phyloP scores from a whole-genome alignment of 2,113 vertebrate genomes.

The Falcunculus frontatus region DNA sequence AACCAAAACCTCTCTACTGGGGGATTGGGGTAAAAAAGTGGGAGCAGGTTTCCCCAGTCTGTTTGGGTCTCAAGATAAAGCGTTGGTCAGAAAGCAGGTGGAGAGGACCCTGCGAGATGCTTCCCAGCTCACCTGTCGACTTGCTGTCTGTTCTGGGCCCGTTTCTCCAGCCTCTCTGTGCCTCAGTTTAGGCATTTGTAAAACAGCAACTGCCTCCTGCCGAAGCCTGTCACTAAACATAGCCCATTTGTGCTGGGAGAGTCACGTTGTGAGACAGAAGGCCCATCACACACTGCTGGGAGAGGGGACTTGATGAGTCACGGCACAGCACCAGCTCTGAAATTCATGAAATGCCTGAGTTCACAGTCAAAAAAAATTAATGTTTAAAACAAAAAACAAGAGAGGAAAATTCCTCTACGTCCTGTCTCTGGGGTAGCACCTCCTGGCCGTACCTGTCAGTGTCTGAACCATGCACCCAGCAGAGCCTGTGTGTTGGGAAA shows the following conservation, averaged over 20 bases:
- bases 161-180: neutral
- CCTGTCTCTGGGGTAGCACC: neutral
- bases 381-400: neutral
- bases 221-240: conserved; percentile 15
- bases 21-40: neutral
- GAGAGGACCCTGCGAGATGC: neutral
- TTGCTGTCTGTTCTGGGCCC: neutral
- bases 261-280: neutral
- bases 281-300: neutral
- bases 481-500: neutral
- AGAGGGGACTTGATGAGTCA: neutral
- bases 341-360: neutral
- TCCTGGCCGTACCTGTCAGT: neutral
- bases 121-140: neutral
- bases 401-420: neutral
- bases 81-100: neutral
- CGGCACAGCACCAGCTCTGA: neutral
- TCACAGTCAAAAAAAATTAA: neutral
- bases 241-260: neutral
- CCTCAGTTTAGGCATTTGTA: neutral
- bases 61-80: neutral
- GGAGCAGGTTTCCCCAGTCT: neutral
- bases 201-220: conserved; percentile 18
- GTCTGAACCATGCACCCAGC: neutral
- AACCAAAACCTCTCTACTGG: neutral